A percentile compares a stretch with the other conserved stretches of the same genome.
Evolutionary conservation across 2,888 invertebrate species (phyloP).

Genomic region (Stratiomys singularior): DNA sequence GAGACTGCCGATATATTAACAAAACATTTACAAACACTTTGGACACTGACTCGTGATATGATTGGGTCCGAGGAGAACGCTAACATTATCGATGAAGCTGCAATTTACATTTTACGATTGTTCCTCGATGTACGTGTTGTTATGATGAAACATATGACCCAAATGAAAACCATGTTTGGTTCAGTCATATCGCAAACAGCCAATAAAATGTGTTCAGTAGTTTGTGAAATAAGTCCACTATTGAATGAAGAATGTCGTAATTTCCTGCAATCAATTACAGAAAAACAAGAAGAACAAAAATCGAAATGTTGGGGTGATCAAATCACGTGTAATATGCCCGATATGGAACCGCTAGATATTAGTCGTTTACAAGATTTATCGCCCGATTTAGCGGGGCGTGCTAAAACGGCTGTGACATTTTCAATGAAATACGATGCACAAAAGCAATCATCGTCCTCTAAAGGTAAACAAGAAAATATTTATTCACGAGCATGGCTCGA

Average conservation of each 20-base stretch:
- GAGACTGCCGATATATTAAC: constrained; percentile 58
- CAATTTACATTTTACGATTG: constrained; percentile 71
- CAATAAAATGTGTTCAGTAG: constrained; percentile 71
- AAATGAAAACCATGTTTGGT: constrained; percentile 72
- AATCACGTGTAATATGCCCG: constrained; percentile 49
- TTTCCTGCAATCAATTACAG: constrained; percentile 64
- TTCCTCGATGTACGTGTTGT: constrained; percentile 71
- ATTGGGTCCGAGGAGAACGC: constrained; percentile 69
- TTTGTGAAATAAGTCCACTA: constrained; percentile 66
- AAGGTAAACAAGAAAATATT: constrained; percentile 39
- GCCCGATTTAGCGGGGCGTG: constrained; percentile 51
- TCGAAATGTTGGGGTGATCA: constrained; percentile 49
- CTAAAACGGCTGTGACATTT: constrained; percentile 57
- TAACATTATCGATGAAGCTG: constrained; percentile 72
- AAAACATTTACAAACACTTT: constrained; percentile 64
- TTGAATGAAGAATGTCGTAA: constrained; percentile 68
- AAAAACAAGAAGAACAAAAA: constrained; percentile 40
- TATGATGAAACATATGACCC: constrained; percentile 69
- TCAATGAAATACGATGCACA: constrained; percentile 58
- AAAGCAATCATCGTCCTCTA: constrained; percentile 46
- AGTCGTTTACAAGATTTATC: constrained; percentile 50
- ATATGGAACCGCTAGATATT: constrained; percentile 28
- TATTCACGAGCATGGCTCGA: constrained; percentile 68
- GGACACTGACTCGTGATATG: constrained; percentile 63
- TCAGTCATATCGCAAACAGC: constrained; percentile 68